These are phyloP conservation scores for Syndactyla subalaris DNA, from an alignment of 2,797 vertebrate genomes.

Conservation along the genomic window DNA sequence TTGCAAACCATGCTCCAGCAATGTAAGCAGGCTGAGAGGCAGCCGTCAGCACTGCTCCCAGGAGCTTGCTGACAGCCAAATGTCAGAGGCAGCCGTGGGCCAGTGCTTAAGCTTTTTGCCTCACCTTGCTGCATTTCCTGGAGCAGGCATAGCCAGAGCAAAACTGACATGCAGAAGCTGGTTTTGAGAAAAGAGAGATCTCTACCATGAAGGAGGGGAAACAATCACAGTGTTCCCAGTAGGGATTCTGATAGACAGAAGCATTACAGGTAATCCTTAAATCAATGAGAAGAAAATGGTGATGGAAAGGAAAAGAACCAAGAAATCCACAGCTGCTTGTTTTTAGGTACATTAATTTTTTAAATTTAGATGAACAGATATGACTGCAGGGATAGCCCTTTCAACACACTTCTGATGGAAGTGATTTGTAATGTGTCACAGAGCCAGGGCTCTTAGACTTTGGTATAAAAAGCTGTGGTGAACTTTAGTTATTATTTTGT, in stretches of 20 bases:
- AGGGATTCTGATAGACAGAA: neutral
- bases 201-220: neutral
- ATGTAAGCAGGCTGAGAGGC: neutral
- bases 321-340: neutral
- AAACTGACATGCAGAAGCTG: neutral
- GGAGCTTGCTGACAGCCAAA: neutral
- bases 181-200: neutral
- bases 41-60: rapidly evolving
- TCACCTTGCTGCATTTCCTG: neutral
- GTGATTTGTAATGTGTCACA: neutral
- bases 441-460: neutral
- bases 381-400: neutral
- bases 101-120: neutral
- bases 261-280: neutral
- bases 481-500: neutral
- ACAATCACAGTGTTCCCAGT: neutral
- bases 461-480: neutral
- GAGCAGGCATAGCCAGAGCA: neutral
- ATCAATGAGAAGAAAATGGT: neutral
- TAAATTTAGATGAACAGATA: neutral
- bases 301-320: neutral
- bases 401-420: neutral
- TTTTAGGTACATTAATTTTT: neutral
- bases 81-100: neutral
- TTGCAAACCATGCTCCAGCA: neutral